phyloP scores from a whole-genome alignment of 1,140 invertebrate genomes.

The Venturia canescens region DNA sequence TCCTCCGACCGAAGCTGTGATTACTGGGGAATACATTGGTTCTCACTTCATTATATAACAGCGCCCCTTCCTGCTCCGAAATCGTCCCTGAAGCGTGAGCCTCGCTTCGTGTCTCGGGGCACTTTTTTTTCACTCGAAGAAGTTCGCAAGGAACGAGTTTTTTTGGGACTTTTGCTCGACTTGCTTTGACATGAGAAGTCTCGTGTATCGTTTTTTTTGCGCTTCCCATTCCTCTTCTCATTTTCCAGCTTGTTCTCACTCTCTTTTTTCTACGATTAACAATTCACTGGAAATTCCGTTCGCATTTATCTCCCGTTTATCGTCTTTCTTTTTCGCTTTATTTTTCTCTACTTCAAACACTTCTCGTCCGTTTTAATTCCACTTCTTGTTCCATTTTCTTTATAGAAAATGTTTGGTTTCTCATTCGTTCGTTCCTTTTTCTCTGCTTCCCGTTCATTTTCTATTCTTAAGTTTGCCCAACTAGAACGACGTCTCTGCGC shows the following conservation, averaged over 20 bases:
- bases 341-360: background rate
- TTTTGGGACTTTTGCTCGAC: background rate
- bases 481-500: constrained; percentile 7
- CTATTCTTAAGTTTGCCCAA: constrained; percentile 23
- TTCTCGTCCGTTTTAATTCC: background rate
- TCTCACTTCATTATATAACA: background rate
- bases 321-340: no score
- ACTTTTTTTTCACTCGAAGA: background rate
- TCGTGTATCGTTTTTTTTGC: no score
- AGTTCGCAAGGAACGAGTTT: background rate
- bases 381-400: background rate
- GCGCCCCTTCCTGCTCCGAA: background rate
- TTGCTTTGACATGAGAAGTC: no score
- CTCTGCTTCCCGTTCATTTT: background rate
- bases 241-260: no score
- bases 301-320: no score
- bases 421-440: background rate
- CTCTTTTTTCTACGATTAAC: no score
- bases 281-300: no score
- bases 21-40: constrained; percentile 28
- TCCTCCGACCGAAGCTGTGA: background rate
- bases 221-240: no score
- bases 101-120: background rate
- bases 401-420: background rate
- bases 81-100: background rate